Evolutionary conservation across 2,888 invertebrate genomes (phyloP), one percentile per base, ranked within the genome.

Genomic region (Hipparchia semele): DNA sequence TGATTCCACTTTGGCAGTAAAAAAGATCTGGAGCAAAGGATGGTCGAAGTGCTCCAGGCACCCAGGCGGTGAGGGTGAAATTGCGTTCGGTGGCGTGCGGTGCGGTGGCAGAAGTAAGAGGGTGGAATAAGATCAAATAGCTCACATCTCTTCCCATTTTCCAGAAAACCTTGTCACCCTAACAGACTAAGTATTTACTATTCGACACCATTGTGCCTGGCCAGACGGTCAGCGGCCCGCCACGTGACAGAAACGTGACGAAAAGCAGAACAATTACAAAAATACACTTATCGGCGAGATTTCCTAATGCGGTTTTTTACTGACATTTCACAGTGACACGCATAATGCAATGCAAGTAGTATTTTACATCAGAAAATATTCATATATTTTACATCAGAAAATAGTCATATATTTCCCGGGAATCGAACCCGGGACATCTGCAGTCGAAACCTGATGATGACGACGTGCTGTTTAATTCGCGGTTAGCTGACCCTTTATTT

Each of bases 201-300:
- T 61, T 61, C 60, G 45, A 61, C 60, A 61, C 60, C 39, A 61
- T 45, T 61, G 45, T 9, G 51, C 13, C 49, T 5, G 10, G 7
- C 53, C 65, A 80, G 67, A 77, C 78, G 76, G 78, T 79, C 82
- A 81, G 77, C 78, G 76, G 68, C 51, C 33, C 70, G 59, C 68
- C 77, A 77, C 78, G 76, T 79, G 79, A 71, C 12, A 8, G 8
- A 56, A 69, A 66, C 74, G 69, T 74, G 74, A 62, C 67, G 58
- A 70, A 70, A 51, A 60, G 62, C 67, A 67, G 61, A 68, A 70
- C 66, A 67, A 62, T 72, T 74, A 58, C 54, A 72, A 72, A 39
- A 67, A 71, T 69, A 70, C 45, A 70, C 74, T 72, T 74, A 72
- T 74, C 74, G 74, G 46, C 12, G 33, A 70, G 46, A 49, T 72